Evolutionary conservation across 2,797 vertebrate species (phyloP).

Genomic region (Cheirogaleus major): DNA sequence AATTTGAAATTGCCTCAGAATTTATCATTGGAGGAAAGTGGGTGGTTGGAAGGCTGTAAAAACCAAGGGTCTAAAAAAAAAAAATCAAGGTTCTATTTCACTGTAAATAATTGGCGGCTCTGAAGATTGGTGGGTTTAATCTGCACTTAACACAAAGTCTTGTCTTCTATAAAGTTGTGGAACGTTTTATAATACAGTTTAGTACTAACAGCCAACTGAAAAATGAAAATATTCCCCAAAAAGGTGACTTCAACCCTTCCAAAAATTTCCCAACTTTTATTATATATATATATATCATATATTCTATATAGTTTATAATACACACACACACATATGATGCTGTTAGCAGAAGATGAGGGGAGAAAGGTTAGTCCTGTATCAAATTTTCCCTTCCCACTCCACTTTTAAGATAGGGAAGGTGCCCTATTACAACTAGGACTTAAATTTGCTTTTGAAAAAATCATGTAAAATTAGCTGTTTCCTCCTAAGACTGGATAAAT

Average conservation of each 20-base stretch:
- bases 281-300: not conserved
- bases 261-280: not conserved
- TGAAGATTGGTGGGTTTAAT: slow-evolving; percentile 70
- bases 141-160: slow-evolving; percentile 51
- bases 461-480: slow-evolving; percentile 46
- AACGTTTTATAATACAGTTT: slow-evolving; percentile 27
- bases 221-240: not conserved
- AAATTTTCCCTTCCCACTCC: not conserved
- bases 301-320: no score
- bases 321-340: not conserved
- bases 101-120: not conserved
- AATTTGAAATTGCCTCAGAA: slow-evolving; percentile 79
- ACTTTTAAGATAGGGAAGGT: not conserved
- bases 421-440: not conserved
- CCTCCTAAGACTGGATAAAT: slow-evolving; percentile 23
- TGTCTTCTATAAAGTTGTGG: not conserved
- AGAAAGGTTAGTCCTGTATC: not conserved
- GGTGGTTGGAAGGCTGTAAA: slow-evolving; percentile 4
- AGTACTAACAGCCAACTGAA: not conserved
- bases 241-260: not conserved
- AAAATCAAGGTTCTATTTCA: not conserved
- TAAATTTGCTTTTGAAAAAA: slow-evolving; percentile 40
- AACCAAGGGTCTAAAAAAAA: not conserved
- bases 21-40: slow-evolving; percentile 60
- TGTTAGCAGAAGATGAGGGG: not conserved